Percentiles rank a stretch among this genome's conserved stretches.
These are phyloP conservation scores for Arvicola amphibius DNA, from an alignment of 2,797 vertebrate species.

Conservation along the genomic window DNA sequence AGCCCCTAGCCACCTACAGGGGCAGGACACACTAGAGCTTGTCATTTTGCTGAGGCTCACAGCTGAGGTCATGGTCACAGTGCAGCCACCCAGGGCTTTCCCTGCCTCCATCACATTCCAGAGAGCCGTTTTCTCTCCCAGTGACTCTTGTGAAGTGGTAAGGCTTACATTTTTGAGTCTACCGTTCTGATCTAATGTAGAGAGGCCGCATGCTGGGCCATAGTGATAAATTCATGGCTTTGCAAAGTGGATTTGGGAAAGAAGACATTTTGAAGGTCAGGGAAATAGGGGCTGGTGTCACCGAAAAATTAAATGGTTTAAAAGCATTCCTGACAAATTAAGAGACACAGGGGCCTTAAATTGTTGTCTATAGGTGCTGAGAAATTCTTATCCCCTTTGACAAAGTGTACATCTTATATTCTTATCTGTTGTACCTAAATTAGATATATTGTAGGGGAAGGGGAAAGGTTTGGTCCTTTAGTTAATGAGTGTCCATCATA, in stretches of 20 bases:
- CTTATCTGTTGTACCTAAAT: not conserved
- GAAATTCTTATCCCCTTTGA: not conserved
- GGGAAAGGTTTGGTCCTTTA: not conserved
- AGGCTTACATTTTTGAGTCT: not conserved
- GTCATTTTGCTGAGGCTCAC: conserved; percentile 1
- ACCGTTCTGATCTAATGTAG: not conserved
- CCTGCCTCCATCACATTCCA: not conserved
- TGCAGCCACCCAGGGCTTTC: not conserved
- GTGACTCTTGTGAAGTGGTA: not conserved
- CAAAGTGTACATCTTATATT: conserved; percentile 15
- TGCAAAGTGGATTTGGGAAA: conserved; percentile 4
- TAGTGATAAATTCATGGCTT: not conserved
- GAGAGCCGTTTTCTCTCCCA: not conserved
- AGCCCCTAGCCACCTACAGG: conserved; percentile 8
- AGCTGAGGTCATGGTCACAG: not conserved
- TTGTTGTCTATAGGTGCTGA: conserved; percentile 1
- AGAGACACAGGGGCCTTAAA: not conserved
- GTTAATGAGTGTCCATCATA: not conserved
- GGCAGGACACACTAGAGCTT: not conserved
- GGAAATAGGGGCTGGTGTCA: not conserved
- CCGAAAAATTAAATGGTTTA: conserved; percentile 30
- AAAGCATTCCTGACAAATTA: not conserved
- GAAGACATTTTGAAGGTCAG: conserved; percentile 51
- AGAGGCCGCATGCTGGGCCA: not conserved
- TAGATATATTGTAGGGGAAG: not conserved